Evolutionary conservation across 2,888 invertebrate species (phyloP).

Genomic region (Stenurella melanura): DNA sequence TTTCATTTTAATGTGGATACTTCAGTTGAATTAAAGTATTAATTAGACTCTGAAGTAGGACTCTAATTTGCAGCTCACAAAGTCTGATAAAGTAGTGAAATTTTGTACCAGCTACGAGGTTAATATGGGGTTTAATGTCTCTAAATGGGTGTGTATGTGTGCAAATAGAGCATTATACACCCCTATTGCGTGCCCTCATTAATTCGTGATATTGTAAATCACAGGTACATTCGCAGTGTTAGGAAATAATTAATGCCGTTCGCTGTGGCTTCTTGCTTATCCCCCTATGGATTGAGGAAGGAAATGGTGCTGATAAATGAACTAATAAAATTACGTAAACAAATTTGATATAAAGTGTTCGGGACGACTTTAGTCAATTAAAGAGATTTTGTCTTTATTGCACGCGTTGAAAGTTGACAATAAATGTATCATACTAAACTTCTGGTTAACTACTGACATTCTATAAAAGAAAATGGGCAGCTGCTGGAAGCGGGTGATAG

Average conservation of each 20-base stretch:
- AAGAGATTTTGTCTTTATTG: too few species aligned
- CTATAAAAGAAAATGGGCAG: too few species aligned
- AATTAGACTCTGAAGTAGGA: conserved; percentile 1
- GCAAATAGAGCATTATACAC: background rate
- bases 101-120: conserved; percentile 12
- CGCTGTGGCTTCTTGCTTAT: background rate
- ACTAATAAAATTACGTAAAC: background rate
- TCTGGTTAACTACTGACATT: too few species aligned
- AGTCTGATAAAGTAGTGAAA: conserved; percentile 7
- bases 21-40: background rate
- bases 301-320: background rate
- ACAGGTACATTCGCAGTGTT: background rate
- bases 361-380: too few species aligned
- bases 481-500: too few species aligned
- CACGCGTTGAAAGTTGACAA: too few species aligned
- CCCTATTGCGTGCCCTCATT: background rate
- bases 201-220: conserved; percentile 6
- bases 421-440: too few species aligned
- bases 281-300: background rate
- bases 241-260: background rate
- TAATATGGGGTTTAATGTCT: background rate
- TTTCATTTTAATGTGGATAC: conserved; percentile 9
- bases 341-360: background rate
- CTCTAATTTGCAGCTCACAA: background rate
- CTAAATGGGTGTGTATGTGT: background rate